A percentile compares a stretch with the other conserved stretches of the same genome.
These are phyloP conservation scores for Caradrina clavipalpis DNA, from an alignment of 2,888 invertebrate species.

Conservation along the genomic window DNA sequence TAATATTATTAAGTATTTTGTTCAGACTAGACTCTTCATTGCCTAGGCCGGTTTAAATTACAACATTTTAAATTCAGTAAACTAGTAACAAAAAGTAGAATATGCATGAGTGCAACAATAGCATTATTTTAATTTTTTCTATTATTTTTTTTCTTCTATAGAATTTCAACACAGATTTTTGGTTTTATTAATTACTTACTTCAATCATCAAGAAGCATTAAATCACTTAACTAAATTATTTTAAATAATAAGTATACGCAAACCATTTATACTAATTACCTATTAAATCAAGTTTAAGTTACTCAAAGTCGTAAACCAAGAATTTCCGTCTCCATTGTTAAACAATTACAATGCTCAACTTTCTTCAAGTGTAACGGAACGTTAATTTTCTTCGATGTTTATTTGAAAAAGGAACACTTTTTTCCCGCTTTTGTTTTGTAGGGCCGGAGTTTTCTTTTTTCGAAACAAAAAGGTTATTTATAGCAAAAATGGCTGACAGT, in stretches of 20 bases:
- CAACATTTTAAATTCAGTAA: too few relatives aligned
- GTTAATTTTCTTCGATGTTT: slow-evolving; percentile 12
- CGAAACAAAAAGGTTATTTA: background rate
- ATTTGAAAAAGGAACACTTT: background rate
- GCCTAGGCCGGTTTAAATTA: background rate
- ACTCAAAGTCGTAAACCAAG: background rate
- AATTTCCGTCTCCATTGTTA: background rate
- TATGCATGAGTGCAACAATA: too few relatives aligned
- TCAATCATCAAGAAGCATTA: background rate
- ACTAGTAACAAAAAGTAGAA: too few relatives aligned
- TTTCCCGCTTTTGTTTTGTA: background rate
- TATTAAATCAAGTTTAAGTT: slow-evolving; percentile 14
- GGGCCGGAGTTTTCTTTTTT: background rate
- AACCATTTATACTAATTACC: slow-evolving; percentile 12
- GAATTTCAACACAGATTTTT: background rate
- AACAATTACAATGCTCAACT: slow-evolving; percentile 9
- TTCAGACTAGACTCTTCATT: background rate
- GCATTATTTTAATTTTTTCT: too few relatives aligned
- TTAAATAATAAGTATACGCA: background rate
- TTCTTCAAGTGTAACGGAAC: slow-evolving; percentile 16
- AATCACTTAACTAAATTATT: background rate
- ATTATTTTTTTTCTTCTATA: too few relatives aligned
- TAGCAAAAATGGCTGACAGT: background rate
- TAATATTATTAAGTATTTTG: background rate
- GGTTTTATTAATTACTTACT: background rate